Conservation (phyloP, 2,113 vertebrate genomes). For the Naja naja region DNA sequence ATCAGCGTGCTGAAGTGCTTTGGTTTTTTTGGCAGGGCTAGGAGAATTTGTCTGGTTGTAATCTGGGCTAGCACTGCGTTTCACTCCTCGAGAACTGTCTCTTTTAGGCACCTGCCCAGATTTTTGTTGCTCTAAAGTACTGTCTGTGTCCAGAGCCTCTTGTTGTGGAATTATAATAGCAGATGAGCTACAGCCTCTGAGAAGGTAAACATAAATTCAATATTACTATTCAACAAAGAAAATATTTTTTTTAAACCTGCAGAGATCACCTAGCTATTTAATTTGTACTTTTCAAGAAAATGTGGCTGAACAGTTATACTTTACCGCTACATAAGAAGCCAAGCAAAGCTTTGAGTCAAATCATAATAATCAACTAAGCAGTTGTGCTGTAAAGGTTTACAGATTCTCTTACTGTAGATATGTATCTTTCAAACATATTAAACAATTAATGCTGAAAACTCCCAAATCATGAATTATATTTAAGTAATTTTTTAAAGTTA, state of each 20-base stretch:
- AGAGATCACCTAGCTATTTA: not conserved
- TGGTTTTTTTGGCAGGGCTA: conserved; percentile 92
- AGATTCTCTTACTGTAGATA: not conserved
- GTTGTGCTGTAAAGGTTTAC: not conserved
- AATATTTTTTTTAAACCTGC: not conserved
- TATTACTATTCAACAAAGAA: conserved; percentile 48
- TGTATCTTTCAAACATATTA: not conserved
- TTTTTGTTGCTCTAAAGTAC: conserved; percentile 88
- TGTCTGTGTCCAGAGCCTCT: conserved; percentile 88
- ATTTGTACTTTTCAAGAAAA: not conserved
- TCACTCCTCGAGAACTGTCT: conserved; percentile 88
- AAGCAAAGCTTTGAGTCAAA: not conserved
- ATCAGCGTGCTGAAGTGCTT: conserved; percentile 84
- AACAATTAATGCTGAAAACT: conserved; percentile 5
- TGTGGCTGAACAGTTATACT: not conserved
- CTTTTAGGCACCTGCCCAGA: conserved; percentile 88
- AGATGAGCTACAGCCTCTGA: conserved; percentile 90
- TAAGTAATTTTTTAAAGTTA: conserved; percentile 19
- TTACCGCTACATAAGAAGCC: not conserved
- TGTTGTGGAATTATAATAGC: conserved; percentile 84
- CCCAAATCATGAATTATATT: not conserved
- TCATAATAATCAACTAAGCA: not conserved
- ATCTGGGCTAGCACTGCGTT: conserved; percentile 92
- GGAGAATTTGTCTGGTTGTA: conserved; percentile 88
- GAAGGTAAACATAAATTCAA: conserved; percentile 56